Percentiles rank a stretch among this genome's conserved stretches.
Conservation (phyloP, 2,113 vertebrate species). For the Ploceus nigricollis region DNA sequence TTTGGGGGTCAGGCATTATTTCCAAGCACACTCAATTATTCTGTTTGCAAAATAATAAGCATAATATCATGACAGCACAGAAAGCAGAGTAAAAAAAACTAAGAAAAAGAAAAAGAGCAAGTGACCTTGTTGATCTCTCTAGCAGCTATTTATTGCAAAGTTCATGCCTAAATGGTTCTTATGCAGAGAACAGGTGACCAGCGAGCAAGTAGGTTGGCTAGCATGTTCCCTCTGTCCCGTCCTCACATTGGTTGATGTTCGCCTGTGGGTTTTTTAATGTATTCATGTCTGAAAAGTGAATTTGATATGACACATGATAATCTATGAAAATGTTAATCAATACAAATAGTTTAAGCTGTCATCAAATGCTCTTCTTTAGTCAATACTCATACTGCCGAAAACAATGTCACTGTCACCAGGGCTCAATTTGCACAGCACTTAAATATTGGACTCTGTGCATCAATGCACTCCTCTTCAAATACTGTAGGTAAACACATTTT, state of each 20-base stretch:
- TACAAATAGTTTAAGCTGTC: slow-evolving; percentile 99
- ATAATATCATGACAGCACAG: slow-evolving; percentile 36
- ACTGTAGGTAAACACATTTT: slow-evolving; percentile 96
- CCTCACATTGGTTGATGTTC: slow-evolving; percentile 77
- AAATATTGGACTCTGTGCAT: slow-evolving; percentile 94
- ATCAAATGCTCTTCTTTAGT: slow-evolving; percentile 88
- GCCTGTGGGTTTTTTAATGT: slow-evolving; percentile 86
- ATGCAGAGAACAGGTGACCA: slow-evolving; percentile 88
- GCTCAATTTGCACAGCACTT: slow-evolving; percentile 96
- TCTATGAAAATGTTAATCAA: slow-evolving; percentile 99
- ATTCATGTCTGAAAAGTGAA: slow-evolving; percentile 87
- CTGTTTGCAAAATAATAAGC: slow-evolving; percentile 54
- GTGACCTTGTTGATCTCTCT: slow-evolving; percentile 66
- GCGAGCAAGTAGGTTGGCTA: slow-evolving; percentile 72
- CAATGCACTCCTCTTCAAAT: slow-evolving; percentile 87
- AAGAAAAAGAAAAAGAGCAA: slow-evolving; percentile 62
- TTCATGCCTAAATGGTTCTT: slow-evolving; percentile 90
- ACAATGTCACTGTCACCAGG: slow-evolving; percentile 98
- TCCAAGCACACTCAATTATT: slow-evolving; percentile 46
- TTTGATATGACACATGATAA: slow-evolving; percentile 99
- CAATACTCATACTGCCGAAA: slow-evolving; percentile 95
- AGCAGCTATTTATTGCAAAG: slow-evolving; percentile 91
- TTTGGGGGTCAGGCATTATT: slow-evolving; percentile 50
- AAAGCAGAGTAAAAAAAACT: not conserved
- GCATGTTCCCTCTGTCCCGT: slow-evolving; percentile 66